phyloP scores from a whole-genome alignment of 2,797 vertebrate genomes.

The Oreortyx pictus region DNA sequence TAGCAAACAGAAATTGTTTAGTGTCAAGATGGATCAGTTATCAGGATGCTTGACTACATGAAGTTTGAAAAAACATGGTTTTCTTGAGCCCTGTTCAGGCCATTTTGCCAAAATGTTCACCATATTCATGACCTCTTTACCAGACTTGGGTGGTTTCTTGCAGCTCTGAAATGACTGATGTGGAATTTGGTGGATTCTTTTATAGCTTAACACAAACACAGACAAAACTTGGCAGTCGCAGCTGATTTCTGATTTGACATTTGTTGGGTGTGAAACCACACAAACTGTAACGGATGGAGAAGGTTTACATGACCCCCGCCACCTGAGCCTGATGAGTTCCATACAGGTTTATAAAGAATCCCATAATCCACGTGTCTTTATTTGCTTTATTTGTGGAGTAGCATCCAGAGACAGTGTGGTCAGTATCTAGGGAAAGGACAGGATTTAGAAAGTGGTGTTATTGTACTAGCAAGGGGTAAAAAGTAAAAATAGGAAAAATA shows the following conservation, averaged over 20 bases:
- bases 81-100: background rate
- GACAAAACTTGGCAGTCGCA: slow-evolving; percentile 49
- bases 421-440: slow-evolving; percentile 12
- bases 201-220: slow-evolving; percentile 52
- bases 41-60: background rate
- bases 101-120: slow-evolving; percentile 25
- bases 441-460: slow-evolving; percentile 17
- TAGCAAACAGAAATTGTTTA: background rate
- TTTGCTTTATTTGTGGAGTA: slow-evolving; percentile 22
- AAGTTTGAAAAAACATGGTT: background rate
- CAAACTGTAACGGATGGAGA: slow-evolving; percentile 21
- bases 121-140: slow-evolving; percentile 26
- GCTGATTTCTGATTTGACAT: slow-evolving; percentile 51
- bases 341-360: slow-evolving; percentile 31
- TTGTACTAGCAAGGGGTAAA: background rate
- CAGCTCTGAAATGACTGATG: slow-evolving; percentile 24
- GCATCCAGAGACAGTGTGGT: slow-evolving; percentile 40
- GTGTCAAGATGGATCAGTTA: background rate
- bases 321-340: slow-evolving; percentile 13
- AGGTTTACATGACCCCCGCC: slow-evolving; percentile 43
- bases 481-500: background rate
- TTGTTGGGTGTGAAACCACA: slow-evolving; percentile 70
- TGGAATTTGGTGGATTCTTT: slow-evolving; percentile 56
- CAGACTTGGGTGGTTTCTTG: slow-evolving; percentile 54
- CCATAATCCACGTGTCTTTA: background rate